phyloP scores from a whole-genome alignment of 2,113 vertebrate genomes.

The Hypomesus transpacificus region DNA sequence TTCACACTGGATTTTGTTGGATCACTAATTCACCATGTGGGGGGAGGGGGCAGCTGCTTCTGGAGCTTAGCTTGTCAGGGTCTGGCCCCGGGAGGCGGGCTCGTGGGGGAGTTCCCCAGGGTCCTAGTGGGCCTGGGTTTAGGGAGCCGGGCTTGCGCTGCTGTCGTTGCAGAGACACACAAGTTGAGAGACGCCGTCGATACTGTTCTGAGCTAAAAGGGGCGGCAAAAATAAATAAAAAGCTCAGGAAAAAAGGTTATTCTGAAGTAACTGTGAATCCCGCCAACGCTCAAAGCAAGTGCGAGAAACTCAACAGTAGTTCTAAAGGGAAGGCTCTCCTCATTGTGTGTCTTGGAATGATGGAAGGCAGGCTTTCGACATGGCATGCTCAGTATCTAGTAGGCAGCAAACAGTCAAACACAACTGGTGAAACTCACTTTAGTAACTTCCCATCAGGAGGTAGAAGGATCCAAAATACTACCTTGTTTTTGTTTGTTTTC shows the following conservation, averaged over 20 bases:
- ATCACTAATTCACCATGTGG: constrained; percentile 25
- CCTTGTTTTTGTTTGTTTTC: neutral
- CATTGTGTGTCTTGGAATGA: constrained; percentile 38
- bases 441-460: neutral
- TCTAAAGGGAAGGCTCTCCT: constrained; percentile 27
- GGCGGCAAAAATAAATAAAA: neutral
- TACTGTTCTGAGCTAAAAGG: constrained; percentile 30
- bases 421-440: constrained; percentile 15
- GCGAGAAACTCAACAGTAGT: constrained; percentile 20
- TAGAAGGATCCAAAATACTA: constrained; percentile 2
- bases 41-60: neutral
- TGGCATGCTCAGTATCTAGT: constrained; percentile 20
- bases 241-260: neutral
- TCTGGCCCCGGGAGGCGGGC: constrained; percentile 16
- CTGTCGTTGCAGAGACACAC: constrained; percentile 40
- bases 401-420: constrained; percentile 42
- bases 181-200: constrained; percentile 25
- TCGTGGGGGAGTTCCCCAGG: neutral
- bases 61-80: constrained; percentile 24
- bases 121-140: constrained; percentile 19
- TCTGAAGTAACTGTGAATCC: constrained; percentile 36
- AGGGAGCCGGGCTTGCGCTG: constrained; percentile 31
- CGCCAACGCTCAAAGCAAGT: constrained; percentile 2
- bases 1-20: constrained; percentile 34
- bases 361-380: constrained; percentile 31